phyloP scores from a whole-genome alignment of 1,140 invertebrate species.

The Caenorhabditis tropicalis region DNA sequence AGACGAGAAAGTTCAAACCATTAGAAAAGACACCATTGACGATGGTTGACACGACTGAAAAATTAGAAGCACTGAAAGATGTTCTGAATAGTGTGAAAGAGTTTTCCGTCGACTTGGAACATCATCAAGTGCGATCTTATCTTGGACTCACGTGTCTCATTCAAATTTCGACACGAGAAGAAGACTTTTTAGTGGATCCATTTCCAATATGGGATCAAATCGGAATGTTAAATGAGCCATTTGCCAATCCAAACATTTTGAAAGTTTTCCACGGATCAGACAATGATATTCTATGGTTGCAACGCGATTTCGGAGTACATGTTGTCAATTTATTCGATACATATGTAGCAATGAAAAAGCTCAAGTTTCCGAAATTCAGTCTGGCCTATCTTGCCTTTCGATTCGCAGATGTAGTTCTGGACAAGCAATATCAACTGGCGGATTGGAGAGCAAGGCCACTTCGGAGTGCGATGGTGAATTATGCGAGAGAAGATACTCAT shows the following conservation, averaged over 20 bases:
- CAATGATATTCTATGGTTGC: constrained; percentile 89
- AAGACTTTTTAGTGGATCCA: constrained; percentile 91
- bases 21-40: constrained; percentile 78
- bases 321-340: constrained; percentile 98
- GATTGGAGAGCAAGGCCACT: constrained; percentile 94
- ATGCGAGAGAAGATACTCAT: constrained; percentile 93
- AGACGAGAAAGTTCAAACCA: constrained; percentile 29
- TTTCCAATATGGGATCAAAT: constrained; percentile 83
- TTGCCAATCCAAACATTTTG: constrained; percentile 87
- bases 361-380: constrained; percentile 79
- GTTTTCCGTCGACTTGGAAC: constrained; percentile 86
- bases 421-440: constrained; percentile 90
- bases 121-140: constrained; percentile 61
- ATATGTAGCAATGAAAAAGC: constrained; percentile 81
- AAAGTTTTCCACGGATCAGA: constrained; percentile 91
- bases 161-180: constrained; percentile 86
- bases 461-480: constrained; percentile 82
- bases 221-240: constrained; percentile 85
- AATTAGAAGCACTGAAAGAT: constrained; percentile 78
- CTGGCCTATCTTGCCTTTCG: constrained; percentile 82
- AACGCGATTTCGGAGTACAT: constrained; percentile 91
- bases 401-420: constrained; percentile 82
- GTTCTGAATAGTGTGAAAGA: constrained; percentile 79
- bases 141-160: constrained; percentile 86
- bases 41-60: constrained; percentile 78